Base-by-base conservation (phyloP, 1,140 invertebrate species). In the Drosophila sechellia region DNA sequence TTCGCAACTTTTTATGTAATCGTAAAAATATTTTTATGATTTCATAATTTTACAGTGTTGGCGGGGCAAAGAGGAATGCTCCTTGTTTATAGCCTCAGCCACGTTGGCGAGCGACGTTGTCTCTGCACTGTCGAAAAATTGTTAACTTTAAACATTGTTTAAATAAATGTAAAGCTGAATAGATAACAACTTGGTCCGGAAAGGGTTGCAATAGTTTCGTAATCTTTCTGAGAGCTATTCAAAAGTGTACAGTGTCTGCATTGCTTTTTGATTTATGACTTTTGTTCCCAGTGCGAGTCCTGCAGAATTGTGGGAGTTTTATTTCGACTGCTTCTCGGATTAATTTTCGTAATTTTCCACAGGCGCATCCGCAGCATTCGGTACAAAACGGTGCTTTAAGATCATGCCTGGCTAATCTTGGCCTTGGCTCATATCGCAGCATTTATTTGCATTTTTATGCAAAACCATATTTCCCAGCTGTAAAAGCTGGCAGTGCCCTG, bases 21-120 rank as follows among this genome's bases (percentile, higher is more conserved):
- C 84, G 77, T 89, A 90, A 89, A 89, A 89, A 90, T 90, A 90
- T 85, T 90, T 89, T 89, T 89, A 89, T 80, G 84, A 89, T 89
- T 89, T 84, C 85, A 89, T 89, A 89, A 89, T 89, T 89, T 89
- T 85, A 87, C 83, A 87, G 81, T 81, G 84, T 79, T 69, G 42
- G 66, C 49, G 81, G 66, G 63, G 34, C 34, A n/a, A 50, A 48
- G 66, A 42, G 45, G 74, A 50, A 46, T 43, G 64, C 52, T 65
- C 46, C 61, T 83, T 83, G 79, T 87, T 87, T 87, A 87, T 83
- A 58, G 53, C 76, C 43, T 22, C 56, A 77, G 63, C 49, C 40
- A 52, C 60, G 46, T 49, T 52, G 42, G 40, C 50, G 49, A 43
- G 34, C 49, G 45, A 34, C 52, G 5, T 13, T 68, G 45, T 49